Evolutionary conservation across 2,113 vertebrate species (phyloP), one percentile per base, ranked within the genome.

Genomic region (Pagrus major): DNA sequence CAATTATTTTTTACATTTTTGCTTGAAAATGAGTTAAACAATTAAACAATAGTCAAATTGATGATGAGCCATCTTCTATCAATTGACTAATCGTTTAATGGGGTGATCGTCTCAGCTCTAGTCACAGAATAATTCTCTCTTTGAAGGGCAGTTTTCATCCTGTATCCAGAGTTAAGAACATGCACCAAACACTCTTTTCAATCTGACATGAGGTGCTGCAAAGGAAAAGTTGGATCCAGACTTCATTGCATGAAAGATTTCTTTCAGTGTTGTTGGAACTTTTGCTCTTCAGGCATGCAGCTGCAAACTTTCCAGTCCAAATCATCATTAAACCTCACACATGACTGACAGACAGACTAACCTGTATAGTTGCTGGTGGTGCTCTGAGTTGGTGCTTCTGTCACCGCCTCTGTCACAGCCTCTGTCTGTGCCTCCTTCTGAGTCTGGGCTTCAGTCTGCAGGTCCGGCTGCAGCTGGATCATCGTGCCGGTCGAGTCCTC

Each of bases 311-410:
- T 54, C 42, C 58, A 70, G 33, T 9, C n/a, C 15, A 27, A 71
- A 35, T 10, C n/a, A 51, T n/a, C 33, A 60, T 11, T 6, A 20
- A 66, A 47, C 25, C 14, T 42, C 23, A 11, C 54, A 29, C 16
- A 31, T 31, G 3, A 23, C 0, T 6, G 37, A 9, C 42, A 23
- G 41, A 23, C 11, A 4, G 39, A 76, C 93, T 67, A 0, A 95
- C 94, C 94, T 94, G 93, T 93, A 23, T 93, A 90, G 86, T 94
- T 94, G n/a, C 33, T 91, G 66, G 86, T 91, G 52, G 77, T 31
- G 42, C 70, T 41, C 66, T 87, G 76, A 39, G 81, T 88, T 27
- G 80, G 79, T 16, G 41, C 12, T 6, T 58, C 73, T 2, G 52
- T 69, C 46, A 44, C 27, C 52, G 42, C 20, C 27, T 81, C 80